Percentiles rank a stretch among this genome's conserved stretches.
Conservation (phyloP, 2,113 vertebrate genomes). For the Scomber scombrus region DNA sequence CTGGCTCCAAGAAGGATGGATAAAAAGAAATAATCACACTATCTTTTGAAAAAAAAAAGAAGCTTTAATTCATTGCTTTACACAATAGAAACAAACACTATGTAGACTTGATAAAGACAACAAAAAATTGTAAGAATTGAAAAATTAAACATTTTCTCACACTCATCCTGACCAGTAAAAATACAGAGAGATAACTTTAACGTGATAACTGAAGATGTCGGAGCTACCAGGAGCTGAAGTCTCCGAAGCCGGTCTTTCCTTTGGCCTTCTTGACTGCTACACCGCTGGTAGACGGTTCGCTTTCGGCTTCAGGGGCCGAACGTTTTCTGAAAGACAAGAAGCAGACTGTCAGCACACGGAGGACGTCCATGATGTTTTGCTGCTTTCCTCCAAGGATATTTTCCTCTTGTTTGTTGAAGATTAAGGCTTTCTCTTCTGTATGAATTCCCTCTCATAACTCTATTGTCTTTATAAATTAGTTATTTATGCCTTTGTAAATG, state of each 20-base stretch:
- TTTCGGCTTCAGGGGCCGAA: slow-evolving; percentile 75
- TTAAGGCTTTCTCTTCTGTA: background rate
- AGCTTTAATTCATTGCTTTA: slow-evolving; percentile 53
- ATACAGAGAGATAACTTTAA: background rate
- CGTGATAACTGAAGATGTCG: background rate
- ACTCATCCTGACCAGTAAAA: background rate
- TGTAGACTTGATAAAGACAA: slow-evolving; percentile 3
- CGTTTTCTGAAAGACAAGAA: slow-evolving; percentile 87
- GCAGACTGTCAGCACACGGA: background rate
- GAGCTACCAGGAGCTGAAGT: slow-evolving; percentile 97
- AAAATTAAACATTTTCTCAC: background rate
- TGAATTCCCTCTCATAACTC: background rate
- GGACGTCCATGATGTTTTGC: too few relatives aligned
- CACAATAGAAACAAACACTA: background rate
- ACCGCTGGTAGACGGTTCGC: slow-evolving; percentile 89
- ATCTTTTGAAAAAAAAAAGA: slow-evolving; percentile 13
- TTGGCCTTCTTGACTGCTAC: slow-evolving; percentile 87
- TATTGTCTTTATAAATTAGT: background rate
- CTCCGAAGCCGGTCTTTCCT: slow-evolving; percentile 87
- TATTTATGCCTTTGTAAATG: background rate
- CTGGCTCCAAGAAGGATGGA: background rate
- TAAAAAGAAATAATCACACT: background rate
- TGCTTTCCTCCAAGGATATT: background rate
- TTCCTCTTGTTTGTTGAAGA: background rate
- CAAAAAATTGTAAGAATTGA: background rate